These are phyloP conservation scores for Torymus auratus DNA, from an alignment of 2,888 invertebrate genomes.

Conservation along the genomic window DNA sequence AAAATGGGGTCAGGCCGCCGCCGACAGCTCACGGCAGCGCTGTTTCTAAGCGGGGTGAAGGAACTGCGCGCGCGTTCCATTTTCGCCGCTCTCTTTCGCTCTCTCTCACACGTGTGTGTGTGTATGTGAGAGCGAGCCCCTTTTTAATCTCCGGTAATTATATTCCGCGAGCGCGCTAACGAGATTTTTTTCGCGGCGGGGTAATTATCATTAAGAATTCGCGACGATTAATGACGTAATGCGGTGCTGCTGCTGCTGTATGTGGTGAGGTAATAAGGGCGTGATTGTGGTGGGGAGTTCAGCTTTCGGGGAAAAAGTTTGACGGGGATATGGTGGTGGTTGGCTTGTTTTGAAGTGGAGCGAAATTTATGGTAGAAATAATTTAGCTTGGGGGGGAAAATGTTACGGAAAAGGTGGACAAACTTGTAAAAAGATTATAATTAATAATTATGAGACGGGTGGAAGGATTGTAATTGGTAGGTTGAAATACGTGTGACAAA, in stretches of 20 bases:
- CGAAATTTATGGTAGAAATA: too few species aligned
- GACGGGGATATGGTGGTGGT: too few species aligned
- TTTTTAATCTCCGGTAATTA: conserved; percentile 43
- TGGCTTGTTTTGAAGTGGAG: too few species aligned
- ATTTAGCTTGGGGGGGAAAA: too few species aligned
- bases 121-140: too few species aligned
- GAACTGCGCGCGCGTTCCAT: conserved; percentile 4
- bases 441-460: too few species aligned
- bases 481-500: too few species aligned
- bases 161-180: conserved; percentile 29
- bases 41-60: conserved; percentile 38
- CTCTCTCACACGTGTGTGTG: too few species aligned
- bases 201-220: conserved; percentile 36
- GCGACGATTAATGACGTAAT: conserved; percentile 30
- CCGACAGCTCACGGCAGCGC: neutral
- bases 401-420: too few species aligned
- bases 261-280: neutral
- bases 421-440: too few species aligned
- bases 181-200: conserved; percentile 34
- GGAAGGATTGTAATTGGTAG: too few species aligned
- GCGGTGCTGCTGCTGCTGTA: conserved; percentile 1
- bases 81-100: conserved; percentile 2
- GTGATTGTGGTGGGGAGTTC: neutral
- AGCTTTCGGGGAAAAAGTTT: too few species aligned
- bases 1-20: conserved; percentile 45